These are phyloP conservation scores for Nomada fabriciana DNA, from an alignment of 2,888 invertebrate species.

Conservation along the genomic window DNA sequence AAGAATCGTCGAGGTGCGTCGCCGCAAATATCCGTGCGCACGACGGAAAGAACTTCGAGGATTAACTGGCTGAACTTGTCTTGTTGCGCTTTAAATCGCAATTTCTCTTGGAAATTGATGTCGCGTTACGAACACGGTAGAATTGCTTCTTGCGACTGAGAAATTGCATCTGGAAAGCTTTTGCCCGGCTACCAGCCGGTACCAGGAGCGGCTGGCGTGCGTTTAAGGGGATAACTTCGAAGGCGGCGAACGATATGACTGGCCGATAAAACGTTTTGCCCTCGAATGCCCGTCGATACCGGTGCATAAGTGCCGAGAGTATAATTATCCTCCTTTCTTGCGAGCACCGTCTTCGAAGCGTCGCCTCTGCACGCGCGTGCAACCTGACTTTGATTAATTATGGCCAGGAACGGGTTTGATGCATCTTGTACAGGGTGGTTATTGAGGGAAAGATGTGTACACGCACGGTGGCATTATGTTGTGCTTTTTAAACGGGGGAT, in stretches of 20 bases:
- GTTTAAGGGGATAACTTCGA: conserved; percentile 37
- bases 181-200: conserved; percentile 37
- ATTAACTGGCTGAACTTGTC: conserved; percentile 18
- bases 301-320: conserved; percentile 45
- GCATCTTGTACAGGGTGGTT: no score
- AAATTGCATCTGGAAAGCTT: conserved; percentile 46
- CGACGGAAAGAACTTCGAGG: conserved; percentile 27
- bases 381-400: neutral
- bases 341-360: conserved; percentile 23
- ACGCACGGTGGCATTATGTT: no score
- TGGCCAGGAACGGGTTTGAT: no score
- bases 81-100: conserved; percentile 23
- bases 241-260: conserved; percentile 40
- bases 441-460: no score
- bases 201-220: conserved; percentile 39
- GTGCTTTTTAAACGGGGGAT: no score
- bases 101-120: conserved; percentile 33
- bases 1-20: conserved; percentile 29
- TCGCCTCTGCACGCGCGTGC: neutral
- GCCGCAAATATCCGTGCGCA: conserved; percentile 31
- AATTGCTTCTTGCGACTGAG: conserved; percentile 37
- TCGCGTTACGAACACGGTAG: neutral
- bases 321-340: conserved; percentile 62
- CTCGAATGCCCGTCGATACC: conserved; percentile 40
- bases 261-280: conserved; percentile 68